Conservation (phyloP, 1,140 invertebrate species). For the Drosophila santomea region DNA sequence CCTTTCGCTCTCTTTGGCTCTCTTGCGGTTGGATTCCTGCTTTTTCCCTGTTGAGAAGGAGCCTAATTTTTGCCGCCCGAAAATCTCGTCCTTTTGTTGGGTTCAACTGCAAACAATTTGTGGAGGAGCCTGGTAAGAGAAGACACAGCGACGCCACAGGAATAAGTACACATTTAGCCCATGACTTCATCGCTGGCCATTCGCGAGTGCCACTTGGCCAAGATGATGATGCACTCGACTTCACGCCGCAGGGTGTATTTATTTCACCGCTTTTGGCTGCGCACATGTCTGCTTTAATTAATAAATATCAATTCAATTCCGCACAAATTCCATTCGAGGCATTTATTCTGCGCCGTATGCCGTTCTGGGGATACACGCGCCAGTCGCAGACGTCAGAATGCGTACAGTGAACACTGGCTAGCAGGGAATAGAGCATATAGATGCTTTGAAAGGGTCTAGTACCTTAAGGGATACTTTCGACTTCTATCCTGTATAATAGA, state of each 20-base stretch:
- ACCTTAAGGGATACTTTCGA: too few species aligned
- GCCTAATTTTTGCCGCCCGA: conserved; percentile 6
- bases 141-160: conserved; percentile 28
- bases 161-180: conserved; percentile 19
- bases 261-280: conserved; percentile 19
- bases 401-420: conserved; percentile 12
- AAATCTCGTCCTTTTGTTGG: not conserved
- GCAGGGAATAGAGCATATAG: too few species aligned
- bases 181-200: conserved; percentile 39
- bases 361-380: conserved; percentile 47
- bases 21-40: not conserved
- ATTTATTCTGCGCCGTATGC: conserved; percentile 37
- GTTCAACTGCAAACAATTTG: not conserved
- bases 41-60: conserved; percentile 10
- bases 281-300: conserved; percentile 60
- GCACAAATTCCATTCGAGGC: conserved; percentile 47
- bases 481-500: too few species aligned
- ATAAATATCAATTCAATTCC: conserved; percentile 59
- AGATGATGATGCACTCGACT: conserved; percentile 37
- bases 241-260: conserved; percentile 15
- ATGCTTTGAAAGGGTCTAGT: too few species aligned
- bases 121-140: conserved; percentile 36
- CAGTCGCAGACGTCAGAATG: conserved; percentile 45
- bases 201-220: conserved; percentile 13
- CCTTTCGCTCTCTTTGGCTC: conserved; percentile 8